Evolutionary conservation across 2,113 vertebrate genomes (phyloP).

Genomic region (Sus scrofa): DNA sequence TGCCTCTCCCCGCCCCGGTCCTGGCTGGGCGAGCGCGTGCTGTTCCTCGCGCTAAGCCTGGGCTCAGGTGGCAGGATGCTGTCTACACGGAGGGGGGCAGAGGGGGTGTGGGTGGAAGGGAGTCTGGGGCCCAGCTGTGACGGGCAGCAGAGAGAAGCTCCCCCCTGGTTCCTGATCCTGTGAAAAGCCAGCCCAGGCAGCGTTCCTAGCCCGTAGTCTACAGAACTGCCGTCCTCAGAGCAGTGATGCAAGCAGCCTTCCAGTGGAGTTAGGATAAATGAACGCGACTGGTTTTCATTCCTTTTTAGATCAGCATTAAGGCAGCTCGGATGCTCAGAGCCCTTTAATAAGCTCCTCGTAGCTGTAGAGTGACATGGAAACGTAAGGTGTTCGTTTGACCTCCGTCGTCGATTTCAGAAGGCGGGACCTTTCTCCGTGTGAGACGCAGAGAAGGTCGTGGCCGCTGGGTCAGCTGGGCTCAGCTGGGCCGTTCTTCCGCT

Average conservation of each 20-base stretch:
- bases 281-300: neutral
- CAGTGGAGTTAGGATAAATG: neutral
- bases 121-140: neutral
- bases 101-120: neutral
- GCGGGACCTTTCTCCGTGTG: neutral
- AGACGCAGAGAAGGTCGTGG: neutral
- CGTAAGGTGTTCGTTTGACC: rapidly evolving
- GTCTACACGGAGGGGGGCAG: rapidly evolving
- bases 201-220: neutral
- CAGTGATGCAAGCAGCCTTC: neutral
- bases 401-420: neutral
- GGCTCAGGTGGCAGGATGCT: rapidly evolving
- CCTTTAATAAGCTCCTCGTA: neutral
- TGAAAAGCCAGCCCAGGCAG: neutral
- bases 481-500: neutral
- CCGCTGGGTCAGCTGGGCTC: neutral
- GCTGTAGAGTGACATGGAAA: neutral
- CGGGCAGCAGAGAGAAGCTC: neutral
- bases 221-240: neutral
- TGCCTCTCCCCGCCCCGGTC: neutral
- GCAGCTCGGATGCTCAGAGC: neutral
- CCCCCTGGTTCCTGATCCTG: rapidly evolving
- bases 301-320: neutral
- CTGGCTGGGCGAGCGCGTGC: neutral
- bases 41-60: rapidly evolving